phyloP scores from a whole-genome alignment of 2,113 vertebrate genomes.

The Platysteira castanea region DNA sequence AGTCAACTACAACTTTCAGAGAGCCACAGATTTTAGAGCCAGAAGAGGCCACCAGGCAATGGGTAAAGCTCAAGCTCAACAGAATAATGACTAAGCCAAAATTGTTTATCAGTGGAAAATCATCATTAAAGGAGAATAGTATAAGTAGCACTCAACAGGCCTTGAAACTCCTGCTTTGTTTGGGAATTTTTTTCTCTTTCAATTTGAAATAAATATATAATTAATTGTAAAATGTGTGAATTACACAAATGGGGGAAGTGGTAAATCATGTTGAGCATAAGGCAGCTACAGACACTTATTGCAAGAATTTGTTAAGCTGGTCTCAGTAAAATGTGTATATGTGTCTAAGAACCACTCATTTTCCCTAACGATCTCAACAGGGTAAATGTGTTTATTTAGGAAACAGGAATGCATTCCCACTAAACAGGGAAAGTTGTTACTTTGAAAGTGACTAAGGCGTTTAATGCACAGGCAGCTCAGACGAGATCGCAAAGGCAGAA shows the following conservation, averaged over 20 bases:
- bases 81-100: not conserved
- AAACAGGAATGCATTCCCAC: not conserved
- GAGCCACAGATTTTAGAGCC: not conserved
- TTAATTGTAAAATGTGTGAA: not conserved
- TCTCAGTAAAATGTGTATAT: not conserved
- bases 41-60: not conserved
- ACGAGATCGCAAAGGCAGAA: not conserved
- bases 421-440: not conserved
- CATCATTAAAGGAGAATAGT: not conserved
- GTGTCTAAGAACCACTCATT: not conserved
- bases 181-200: rapidly evolving
- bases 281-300: not conserved
- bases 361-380: not conserved
- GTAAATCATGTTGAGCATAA: not conserved
- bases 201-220: not conserved
- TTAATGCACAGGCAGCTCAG: not conserved
- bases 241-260: not conserved
- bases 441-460: not conserved
- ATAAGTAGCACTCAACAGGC: not conserved
- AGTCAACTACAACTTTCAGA: not conserved
- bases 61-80: not conserved
- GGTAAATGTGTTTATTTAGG: not conserved
- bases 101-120: not conserved
- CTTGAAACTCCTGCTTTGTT: not conserved
- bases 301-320: not conserved